phyloP scores from a whole-genome alignment of 1,140 invertebrate species.

The Drosophila malerkotliana region DNA sequence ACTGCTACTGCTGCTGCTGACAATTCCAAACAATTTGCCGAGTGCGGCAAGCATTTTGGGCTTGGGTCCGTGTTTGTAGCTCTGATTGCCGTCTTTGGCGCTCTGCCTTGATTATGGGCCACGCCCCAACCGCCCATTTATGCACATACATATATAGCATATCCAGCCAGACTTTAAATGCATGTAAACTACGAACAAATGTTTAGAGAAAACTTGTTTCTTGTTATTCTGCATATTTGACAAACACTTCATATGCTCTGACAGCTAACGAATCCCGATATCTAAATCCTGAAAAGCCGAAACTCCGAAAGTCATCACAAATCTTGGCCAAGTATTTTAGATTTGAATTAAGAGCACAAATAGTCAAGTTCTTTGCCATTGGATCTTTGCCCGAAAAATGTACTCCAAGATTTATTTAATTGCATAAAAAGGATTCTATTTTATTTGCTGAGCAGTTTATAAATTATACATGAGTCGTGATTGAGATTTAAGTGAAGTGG shows the following conservation, averaged over 20 bases:
- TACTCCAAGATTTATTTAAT: constrained; percentile 32
- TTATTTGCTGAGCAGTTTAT: constrained; percentile 37
- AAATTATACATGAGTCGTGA: constrained; percentile 52
- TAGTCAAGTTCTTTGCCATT: constrained; percentile 30
- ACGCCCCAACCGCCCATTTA: constrained; percentile 4
- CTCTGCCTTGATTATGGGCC: constrained; percentile 55
- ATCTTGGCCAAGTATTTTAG: constrained; percentile 36
- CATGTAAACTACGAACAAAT: constrained; percentile 72
- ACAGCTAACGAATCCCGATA: constrained; percentile 26
- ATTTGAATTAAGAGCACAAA: constrained; percentile 35
- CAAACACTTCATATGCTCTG: constrained; percentile 42
- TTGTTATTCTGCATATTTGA: constrained; percentile 76
- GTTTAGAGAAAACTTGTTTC: constrained; percentile 76
- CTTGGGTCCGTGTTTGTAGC: constrained; percentile 41
- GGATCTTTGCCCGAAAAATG: constrained; percentile 31
- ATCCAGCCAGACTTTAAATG: constrained; percentile 40
- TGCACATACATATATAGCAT: constrained; percentile 1
- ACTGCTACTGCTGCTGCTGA: constrained; percentile 41
- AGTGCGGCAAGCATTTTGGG: constrained; percentile 49
- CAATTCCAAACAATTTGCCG: constrained; percentile 68
- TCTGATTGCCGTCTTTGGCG: constrained; percentile 66
- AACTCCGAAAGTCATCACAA: constrained; percentile 11
- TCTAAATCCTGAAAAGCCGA: not conserved
- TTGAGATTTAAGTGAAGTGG: constrained; percentile 19
- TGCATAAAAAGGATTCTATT: constrained; percentile 42